Percentiles rank a stretch among this genome's conserved stretches.
phyloP scores from a whole-genome alignment of 92 coral and sea anemone genomes.

The Epizoanthus fatuus region DNA sequence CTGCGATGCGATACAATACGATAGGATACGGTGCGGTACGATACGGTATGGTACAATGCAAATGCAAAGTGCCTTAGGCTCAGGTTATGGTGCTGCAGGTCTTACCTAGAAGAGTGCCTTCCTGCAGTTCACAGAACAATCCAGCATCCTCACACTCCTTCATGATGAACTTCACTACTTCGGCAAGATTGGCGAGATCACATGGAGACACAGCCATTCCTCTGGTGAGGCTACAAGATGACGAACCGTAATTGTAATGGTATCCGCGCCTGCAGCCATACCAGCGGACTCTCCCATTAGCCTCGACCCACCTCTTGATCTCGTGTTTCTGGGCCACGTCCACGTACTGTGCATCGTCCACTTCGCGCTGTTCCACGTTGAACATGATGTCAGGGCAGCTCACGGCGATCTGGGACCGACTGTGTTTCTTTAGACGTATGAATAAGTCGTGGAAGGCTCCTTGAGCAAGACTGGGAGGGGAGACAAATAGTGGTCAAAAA shows the following conservation, averaged over 20 bases:
- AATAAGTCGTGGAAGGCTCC: conserved; percentile 95
- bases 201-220: conserved; percentile 94
- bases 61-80: not conserved
- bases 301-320: conserved; percentile 91
- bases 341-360: conserved; percentile 66
- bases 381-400: conserved; percentile 99
- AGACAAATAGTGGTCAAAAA: not conserved
- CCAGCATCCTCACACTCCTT: conserved; percentile 97
- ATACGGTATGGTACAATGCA: not conserved
- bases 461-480: conserved; percentile 64
- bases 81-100: no score
- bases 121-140: conserved; percentile 93
- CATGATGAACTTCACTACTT: conserved; percentile 95
- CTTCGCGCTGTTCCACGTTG: conserved; percentile 71
- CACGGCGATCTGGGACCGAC: conserved; percentile 74
- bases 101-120: conserved; percentile 91
- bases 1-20: no score
- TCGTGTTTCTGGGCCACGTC: conserved; percentile 82
- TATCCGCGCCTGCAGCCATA: conserved; percentile 95
- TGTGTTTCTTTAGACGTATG: conserved; percentile 73
- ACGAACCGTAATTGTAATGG: conserved; percentile 39
- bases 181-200: conserved; percentile 94
- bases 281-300: conserved; percentile 96
- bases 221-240: conserved; percentile 59
- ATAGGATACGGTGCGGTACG: no score